Evolutionary conservation across 2,888 invertebrate species (phyloP), one percentile per base, ranked within the genome.

Genomic region (Acronicta alni): DNA sequence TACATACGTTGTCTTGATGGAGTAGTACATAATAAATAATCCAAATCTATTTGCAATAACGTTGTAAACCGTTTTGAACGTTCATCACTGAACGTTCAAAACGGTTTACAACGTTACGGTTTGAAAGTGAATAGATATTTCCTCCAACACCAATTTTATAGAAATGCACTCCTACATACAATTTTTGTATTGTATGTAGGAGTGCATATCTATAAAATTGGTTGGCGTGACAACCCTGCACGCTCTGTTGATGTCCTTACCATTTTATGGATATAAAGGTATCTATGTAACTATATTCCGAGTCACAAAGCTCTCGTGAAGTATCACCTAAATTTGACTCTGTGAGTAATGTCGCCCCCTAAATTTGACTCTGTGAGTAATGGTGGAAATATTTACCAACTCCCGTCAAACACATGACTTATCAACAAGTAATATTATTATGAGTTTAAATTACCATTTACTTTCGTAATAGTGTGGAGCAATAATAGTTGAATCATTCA

Each of bases 241-340:
- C 17, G 15, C n/a, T 70, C 46, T 44, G 37, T 43, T 54, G 46
- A 18, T 26, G 14, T 41, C 38, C n/a, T 42, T 32, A n/a, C 30
- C 30, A 14, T 42, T 17, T 17, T 18, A 20, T 26, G 53, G 30
- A 47, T 38, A 57, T 47, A 39, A 9, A n/a, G 9, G 23, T 23
- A 23, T 4, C 23, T 30, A 30, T 10, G 2, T 30, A 30, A 1
- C 1, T 44, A 15, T n/a, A 20, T 23, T 65, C 57, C 57, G 55
- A 77, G 75, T 67, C 73, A 77, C 64, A 72, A 74, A 73, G 73
- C 68, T 69, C 65, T 7, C 46, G 49, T 17, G 51, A 53, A 57
- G 49, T 59, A 48, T 58, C 42, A 45, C 45, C 35, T 45, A 48
- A 43, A 49, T 54, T 47, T 43, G 30, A 43, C 43, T 18, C 26